Base-by-base conservation (phyloP, 2,888 invertebrate species). In the Mechanitis mazaeus region DNA sequence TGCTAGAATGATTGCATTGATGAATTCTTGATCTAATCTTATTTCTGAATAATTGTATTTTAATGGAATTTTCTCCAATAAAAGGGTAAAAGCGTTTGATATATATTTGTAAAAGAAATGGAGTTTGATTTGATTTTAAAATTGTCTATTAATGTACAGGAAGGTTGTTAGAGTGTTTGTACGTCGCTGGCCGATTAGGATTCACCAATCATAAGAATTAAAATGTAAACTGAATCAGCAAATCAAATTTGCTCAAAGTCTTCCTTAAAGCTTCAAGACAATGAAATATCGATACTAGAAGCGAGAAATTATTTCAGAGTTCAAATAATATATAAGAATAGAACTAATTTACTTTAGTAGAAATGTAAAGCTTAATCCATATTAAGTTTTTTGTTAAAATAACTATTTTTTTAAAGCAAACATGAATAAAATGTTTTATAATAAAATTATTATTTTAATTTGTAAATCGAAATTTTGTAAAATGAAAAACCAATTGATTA, bases 181-280 rank as follows among this genome's bases (percentile, higher is more conserved):
- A 47, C 33, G 31, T 53, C 45, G 42, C 56, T 60, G 28, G 71
- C 50, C 74, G 67, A 77, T 75, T 73, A 72, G 63, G 68, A 72
- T 64, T 69, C 63, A 72, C 74, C 75, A 79, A 77, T 81, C 75
- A 73, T 71, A 74, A 75, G 71, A 75, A 78, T 78, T 75, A 77
- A 77, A 77, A 72, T 78, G 80, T 75, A 80, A 80, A 80, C 78
- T 72, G 75, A 82, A 81, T 80, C 76, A 77, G 78, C 71, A 80
- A 80, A 81, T 80, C 78, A 77, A 80, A 83, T 82, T 82, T 79
- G 65, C 74, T 69, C 70, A 73, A 60, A 54, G 62, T 64, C 58
- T 60, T 53, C 45, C 60, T 64, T 50, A 54, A 55, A 59, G 42
- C 20, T 42, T 35, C 28, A 33, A 54, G 54, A 56, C 55, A 28